Evolutionary conservation across 2,797 vertebrate genomes (phyloP), one percentile per base, ranked within the genome.

Genomic region (Psittacula derbiana): DNA sequence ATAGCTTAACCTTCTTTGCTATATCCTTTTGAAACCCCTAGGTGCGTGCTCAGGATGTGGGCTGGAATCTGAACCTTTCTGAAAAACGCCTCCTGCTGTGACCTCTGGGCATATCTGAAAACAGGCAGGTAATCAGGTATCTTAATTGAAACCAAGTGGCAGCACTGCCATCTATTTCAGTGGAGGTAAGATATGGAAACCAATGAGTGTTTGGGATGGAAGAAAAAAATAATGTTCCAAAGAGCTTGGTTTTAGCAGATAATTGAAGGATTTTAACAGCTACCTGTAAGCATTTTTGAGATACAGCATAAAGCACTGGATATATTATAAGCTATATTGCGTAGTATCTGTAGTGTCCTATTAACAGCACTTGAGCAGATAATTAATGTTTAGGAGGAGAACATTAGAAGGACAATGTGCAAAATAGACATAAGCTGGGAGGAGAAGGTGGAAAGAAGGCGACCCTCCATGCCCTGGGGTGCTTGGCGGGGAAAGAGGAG

Each of bases 41-140:
- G 33, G n/a, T 41, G n/a, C 0, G 2, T 0, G 0, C 55, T 66
- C 4, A 0, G 79, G 64, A 57, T 30, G 80, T 2, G 6, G 47
- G 41, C 71, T 85, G 16, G 64, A 80, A 95, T 76, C 53, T 0
- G 2, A 94, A 89, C 13, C 24, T 52, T 87, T 85, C 46, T 71
- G 69, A 86, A 87, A 38, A 46, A 76, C 16, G 30, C 16, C 46
- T 89, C 50, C 69, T 84, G 33, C 75, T 60, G 52, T 36, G 69
- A 88, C 33, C 38, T 65, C 64, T 2, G 2, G 65, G 52, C 31
- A 20, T 67, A 40, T 85, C 49, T 78, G 69, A 86, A 87, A 92
- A 80, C 14, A 53, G 52, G 14, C 7, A 40, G 41, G 84, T 86
- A 80, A 91, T 80, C 73, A 80, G 65, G 17, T 31, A 50, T 40